Evolutionary conservation across 2,888 invertebrate genomes (phyloP).

Genomic region (Hirtodrosophila trivittata): DNA sequence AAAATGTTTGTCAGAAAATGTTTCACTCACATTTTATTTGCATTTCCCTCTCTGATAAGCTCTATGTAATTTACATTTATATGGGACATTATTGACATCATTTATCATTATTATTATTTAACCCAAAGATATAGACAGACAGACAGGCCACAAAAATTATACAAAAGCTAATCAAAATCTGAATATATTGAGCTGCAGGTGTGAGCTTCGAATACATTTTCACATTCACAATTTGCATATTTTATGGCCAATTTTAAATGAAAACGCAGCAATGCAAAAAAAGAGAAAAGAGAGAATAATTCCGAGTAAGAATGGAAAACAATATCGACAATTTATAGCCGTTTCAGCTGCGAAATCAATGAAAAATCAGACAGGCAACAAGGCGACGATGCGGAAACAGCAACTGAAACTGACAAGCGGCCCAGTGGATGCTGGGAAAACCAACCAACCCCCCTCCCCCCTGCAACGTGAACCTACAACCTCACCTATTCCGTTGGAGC

Average conservation of each 20-base stretch:
- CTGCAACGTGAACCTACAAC: not conserved
- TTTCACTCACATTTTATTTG: slow-evolving; percentile 33
- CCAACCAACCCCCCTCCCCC: no score
- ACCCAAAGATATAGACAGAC: not conserved
- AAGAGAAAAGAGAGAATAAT: slow-evolving; percentile 36
- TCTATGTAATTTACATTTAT: slow-evolving; percentile 42
- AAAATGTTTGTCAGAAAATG: slow-evolving; percentile 64
- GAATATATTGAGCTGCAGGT: slow-evolving; percentile 7
- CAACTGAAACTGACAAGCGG: slow-evolving; percentile 14
- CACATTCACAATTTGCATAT: slow-evolving; percentile 57
- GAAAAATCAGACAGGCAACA: slow-evolving; percentile 40
- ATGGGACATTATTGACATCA: slow-evolving; percentile 5
- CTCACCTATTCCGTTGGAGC: no score
- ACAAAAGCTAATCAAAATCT: slow-evolving; percentile 24
- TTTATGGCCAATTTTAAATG: slow-evolving; percentile 64
- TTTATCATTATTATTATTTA: slow-evolving; percentile 13
- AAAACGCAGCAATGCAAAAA: slow-evolving; percentile 56
- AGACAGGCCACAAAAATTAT: not conserved
- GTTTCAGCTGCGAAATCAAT: slow-evolving; percentile 50
- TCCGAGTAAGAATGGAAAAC: slow-evolving; percentile 27
- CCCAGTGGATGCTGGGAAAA: no score
- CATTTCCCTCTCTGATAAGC: slow-evolving; percentile 50
- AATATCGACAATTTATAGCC: slow-evolving; percentile 61
- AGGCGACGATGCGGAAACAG: slow-evolving; percentile 40
- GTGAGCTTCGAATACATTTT: slow-evolving; percentile 17